Base-by-base conservation (phyloP, 2,888 invertebrate genomes). In the Craniophora ligustri region DNA sequence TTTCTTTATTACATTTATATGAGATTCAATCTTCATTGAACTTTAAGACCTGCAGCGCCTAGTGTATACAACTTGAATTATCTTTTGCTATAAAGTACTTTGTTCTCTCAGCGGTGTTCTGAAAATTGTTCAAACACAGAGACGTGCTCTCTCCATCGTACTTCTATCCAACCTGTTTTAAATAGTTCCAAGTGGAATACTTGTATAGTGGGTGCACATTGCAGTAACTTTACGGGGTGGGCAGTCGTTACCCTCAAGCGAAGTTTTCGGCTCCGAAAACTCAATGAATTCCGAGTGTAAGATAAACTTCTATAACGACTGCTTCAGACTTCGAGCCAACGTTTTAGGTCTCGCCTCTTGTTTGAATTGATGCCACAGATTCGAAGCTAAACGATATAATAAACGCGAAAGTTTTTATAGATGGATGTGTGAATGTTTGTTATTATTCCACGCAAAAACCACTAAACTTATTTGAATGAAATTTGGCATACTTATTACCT, bases 221-320 rank as follows among this genome's bases (percentile, higher is more conserved):
- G 13, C 38, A 34, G 23, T 34, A 67, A 72, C 57, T 68, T 36
- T 32, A 50, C 26, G 28, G 32, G 46, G 48, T 54, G 49, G 58
- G 32, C 53, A 63, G 64, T 63, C 60, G 60, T 70, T 63, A 61
- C 39, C 51, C 53, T 26, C 50, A 15, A 38, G 39, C 14, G 53
- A 73, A 74, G 75, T 72, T 72, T 67, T 59, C 57, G 47, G 45
- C 59, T 51, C 46, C 45, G 51, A 40, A 67, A 64, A 68, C 63
- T 66, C 49, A 51, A 61, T 74, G 68, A 65, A 66, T 65, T 61
- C 49, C 45, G 15, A 59, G 53, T 56, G 67, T 53, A 47, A 55
- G 57, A 57, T 64, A 63, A 73, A 73, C 56, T 73, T 71, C 36
- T 60, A 45, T 61, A 67, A 67, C 60, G 51, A 56, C 58, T 62